Evolutionary conservation across 2,888 invertebrate genomes (phyloP), one percentile per base, ranked within the genome.

Genomic region (Andrena bucephala): DNA sequence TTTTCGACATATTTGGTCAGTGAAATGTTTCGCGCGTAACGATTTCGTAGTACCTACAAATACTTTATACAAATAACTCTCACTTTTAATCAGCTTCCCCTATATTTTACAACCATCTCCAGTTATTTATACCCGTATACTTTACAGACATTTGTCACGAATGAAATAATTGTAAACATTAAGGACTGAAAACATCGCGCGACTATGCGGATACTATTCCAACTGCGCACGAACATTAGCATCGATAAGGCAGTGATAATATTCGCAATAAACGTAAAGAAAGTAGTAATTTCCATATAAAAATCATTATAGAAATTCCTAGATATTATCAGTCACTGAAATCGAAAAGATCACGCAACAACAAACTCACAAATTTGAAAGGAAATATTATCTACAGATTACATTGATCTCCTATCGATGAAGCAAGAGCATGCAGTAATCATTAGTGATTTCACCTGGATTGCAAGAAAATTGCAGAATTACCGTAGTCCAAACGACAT

Each of bases 1-100:
- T 42, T 52, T 88, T 88, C 2, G 87, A 68, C 66, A 80, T 67
- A 31, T 63, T 62, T 52, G 2, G 13, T 65, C 29, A 31, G 42
- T 1, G 10, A 66, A 36, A 7, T 33, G 36, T 31, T 59, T 20
- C 10, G 16, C 27, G 27, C 16, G n/a, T 16, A 77, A 69, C 16
- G 65, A 72, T n/a, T 77, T 16, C 8, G 4, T 27, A 31, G n/a
- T 77, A 10, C 8, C 1, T 16, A 42, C 3, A 36, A 36, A 59
- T 27, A 29, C 13, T 60, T 36, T 24, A 2, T 59, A 33, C n/a
- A 69, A 69, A 66, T 29, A 13, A 6, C n/a, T 27, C 4, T 48
- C 10, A 48, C 57, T 10, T 27, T 63, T 8, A 7, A 57, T 24
- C 8, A 52, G 29, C 8, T 20, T 50, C 2, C 6, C 13, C 1